Percentiles rank a stretch among this genome's conserved stretches.
Conservation (phyloP, 2,888 invertebrate genomes). For the Rambutsinella grinnellia region DNA sequence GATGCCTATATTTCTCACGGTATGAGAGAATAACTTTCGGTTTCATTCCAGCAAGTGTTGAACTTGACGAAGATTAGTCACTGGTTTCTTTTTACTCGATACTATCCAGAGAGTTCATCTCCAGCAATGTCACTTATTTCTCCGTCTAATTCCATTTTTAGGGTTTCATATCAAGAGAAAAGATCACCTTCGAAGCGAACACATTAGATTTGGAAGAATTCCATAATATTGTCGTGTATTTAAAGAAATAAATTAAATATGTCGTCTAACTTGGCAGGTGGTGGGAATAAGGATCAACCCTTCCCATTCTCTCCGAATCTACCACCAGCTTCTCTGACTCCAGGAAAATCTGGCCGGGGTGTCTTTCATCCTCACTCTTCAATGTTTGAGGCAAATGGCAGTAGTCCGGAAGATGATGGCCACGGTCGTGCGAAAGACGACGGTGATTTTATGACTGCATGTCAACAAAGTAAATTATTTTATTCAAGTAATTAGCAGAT, state of each 20-base stretch:
- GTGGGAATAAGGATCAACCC: constrained; percentile 58
- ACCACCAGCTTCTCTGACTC: constrained; percentile 69
- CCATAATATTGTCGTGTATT: background rate
- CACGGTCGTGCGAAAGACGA: constrained; percentile 72
- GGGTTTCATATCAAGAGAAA: no score
- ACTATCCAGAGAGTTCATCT: no score
- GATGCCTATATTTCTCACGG: no score
- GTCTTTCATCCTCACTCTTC: constrained; percentile 57
- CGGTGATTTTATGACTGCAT: constrained; percentile 75
- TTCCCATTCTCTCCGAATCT: constrained; percentile 69
- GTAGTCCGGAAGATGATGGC: constrained; percentile 63
- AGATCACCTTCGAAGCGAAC: no score
- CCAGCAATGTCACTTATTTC: no score
- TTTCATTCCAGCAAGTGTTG: no score
- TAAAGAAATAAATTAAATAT: background rate
- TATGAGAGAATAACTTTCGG: no score
- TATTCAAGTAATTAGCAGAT: no score
- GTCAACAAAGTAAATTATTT: constrained; percentile 71
- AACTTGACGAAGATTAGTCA: no score
- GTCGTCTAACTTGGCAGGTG: constrained; percentile 29
- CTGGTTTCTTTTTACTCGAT: no score
- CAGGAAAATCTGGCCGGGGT: constrained; percentile 56
- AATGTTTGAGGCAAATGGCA: constrained; percentile 63
- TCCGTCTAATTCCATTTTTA: no score
- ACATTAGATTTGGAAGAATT: background rate